Evolutionary conservation across 2,888 invertebrate species (phyloP).

Genomic region (Junonia oenone): DNA sequence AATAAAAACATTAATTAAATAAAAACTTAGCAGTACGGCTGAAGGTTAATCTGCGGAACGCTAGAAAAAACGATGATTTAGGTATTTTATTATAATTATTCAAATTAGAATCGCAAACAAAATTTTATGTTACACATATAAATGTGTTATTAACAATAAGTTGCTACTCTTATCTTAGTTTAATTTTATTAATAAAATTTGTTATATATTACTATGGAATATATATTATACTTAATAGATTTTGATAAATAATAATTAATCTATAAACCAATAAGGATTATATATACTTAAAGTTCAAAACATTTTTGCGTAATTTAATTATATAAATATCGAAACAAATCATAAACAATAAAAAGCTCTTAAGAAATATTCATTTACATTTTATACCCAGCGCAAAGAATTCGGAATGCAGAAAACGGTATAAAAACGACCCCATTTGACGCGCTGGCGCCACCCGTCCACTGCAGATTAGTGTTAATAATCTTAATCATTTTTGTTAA

Average conservation of each 20-base stretch:
- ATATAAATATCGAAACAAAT: not conserved
- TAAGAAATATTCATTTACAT: conserved; percentile 9
- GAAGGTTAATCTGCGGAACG: not conserved
- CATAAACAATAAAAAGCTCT: not conserved
- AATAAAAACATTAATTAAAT: not conserved
- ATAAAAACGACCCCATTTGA: conserved; percentile 19
- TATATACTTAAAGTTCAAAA: too few species aligned
- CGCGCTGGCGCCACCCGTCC: conserved; percentile 54
- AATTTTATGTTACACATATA: not conserved
- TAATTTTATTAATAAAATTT: not conserved
- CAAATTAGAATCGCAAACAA: not conserved
- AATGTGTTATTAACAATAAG: not conserved
- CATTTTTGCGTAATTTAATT: too few species aligned
- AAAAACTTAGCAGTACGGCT: not conserved
- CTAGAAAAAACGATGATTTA: not conserved
- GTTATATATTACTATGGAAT: too few species aligned
- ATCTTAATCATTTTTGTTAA: conserved; percentile 57
- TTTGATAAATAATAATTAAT: too few species aligned
- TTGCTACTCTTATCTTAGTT: not conserved
- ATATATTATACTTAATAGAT: too few species aligned
- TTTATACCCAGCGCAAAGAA: conserved; percentile 15
- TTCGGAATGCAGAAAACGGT: conserved; percentile 13
- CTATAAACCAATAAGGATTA: too few species aligned
- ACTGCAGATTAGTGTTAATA: conserved; percentile 56
- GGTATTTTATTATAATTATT: not conserved